Conservation (phyloP, 2,113 vertebrate species). For the Anguilla rostrata region DNA sequence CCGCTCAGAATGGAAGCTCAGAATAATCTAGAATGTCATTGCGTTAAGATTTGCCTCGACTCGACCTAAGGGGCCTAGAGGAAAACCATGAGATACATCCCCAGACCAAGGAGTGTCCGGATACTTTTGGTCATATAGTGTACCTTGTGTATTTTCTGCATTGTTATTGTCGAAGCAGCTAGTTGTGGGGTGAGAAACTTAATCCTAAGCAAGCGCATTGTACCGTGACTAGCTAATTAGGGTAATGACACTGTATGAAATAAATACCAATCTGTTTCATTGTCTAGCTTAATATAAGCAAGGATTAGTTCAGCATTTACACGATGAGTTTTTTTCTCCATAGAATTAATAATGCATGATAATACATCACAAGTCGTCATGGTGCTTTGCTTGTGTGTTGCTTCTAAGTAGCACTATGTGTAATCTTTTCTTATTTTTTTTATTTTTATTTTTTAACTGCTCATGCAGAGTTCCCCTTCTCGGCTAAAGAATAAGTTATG, state of each 20-base stretch:
- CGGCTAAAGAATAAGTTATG: neutral
- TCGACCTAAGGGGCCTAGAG: no score
- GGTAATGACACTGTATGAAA: neutral
- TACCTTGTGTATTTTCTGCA: neutral
- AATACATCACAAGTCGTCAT: neutral
- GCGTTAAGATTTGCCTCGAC: no score
- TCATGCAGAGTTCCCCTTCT: neutral
- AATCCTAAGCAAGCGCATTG: neutral
- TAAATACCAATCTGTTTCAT: neutral
- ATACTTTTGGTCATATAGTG: no score
- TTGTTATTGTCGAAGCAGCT: neutral
- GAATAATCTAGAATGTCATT: no score
- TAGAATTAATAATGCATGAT: neutral
- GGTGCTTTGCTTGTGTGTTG: neutral
- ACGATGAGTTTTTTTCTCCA: neutral
- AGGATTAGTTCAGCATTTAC: neutral
- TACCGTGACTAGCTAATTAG: neutral
- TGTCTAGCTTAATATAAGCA: neutral
- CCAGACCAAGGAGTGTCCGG: no score
- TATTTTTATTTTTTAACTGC: neutral
- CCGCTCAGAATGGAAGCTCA: no score
- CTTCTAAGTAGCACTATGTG: neutral
- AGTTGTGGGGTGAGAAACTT: neutral
- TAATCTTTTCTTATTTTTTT: neutral
- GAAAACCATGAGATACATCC: no score